Evolutionary conservation across 2,797 vertebrate genomes (phyloP).

Genomic region (Sardinella longiceps): DNA sequence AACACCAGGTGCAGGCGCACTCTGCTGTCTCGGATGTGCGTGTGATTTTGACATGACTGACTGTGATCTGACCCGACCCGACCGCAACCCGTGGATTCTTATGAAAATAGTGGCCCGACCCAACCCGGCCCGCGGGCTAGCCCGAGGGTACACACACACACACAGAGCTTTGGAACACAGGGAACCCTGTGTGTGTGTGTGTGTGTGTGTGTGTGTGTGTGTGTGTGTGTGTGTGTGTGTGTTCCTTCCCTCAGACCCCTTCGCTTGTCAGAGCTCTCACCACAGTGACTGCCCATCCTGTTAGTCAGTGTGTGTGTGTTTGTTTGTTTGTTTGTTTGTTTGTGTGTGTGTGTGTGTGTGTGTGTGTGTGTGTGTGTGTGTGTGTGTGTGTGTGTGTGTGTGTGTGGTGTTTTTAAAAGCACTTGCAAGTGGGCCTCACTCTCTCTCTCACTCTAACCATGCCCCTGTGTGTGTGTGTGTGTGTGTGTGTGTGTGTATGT

Average conservation of each 20-base stretch:
- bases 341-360: too few species aligned
- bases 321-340: too few species aligned
- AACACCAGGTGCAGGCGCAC: too few species aligned
- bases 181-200: background rate
- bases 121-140: too few species aligned
- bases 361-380: too few species aligned
- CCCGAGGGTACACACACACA: too few species aligned
- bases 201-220: background rate
- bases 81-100: too few species aligned
- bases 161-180: background rate
- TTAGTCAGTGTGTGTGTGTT: background rate
- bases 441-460: background rate
- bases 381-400: background rate
- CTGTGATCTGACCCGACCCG: too few species aligned
- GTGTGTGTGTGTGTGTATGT: background rate
- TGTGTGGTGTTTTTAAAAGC: conserved; percentile 13
- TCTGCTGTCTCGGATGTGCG: too few species aligned
- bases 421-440: background rate
- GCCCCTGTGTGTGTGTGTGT: background rate
- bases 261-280: background rate
- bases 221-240: background rate
- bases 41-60: too few species aligned
- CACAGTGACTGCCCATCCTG: background rate
- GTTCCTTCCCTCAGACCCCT: background rate
- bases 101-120: too few species aligned